phyloP scores from a whole-genome alignment of 2,113 vertebrate species.

The Albula glossodonta region DNA sequence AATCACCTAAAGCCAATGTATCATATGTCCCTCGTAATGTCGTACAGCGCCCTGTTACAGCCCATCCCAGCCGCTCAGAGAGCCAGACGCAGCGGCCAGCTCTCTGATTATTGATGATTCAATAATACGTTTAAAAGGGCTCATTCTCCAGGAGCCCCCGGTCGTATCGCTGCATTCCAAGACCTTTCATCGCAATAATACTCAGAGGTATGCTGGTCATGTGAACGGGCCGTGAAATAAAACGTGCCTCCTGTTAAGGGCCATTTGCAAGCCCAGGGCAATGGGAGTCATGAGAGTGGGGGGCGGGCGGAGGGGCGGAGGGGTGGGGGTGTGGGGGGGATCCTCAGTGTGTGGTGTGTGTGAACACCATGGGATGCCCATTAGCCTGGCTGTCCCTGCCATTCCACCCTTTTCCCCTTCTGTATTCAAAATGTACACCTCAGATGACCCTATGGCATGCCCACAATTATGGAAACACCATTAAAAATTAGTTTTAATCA shows the following conservation, averaged over 20 bases:
- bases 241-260: conserved; percentile 65
- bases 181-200: conserved; percentile 51
- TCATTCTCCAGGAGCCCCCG: conserved; percentile 13
- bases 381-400: conserved; percentile 14
- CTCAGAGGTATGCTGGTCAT: conserved; percentile 58
- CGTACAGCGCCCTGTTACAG: too few relatives aligned
- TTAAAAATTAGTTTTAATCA: too few relatives aligned
- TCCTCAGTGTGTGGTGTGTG: conserved; percentile 24
- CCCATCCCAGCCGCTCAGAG: too few relatives aligned
- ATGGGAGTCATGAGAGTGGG: conserved; percentile 59
- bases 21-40: too few relatives aligned
- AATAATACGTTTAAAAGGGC: conserved; percentile 38
- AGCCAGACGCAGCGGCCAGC: not conserved
- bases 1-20: too few relatives aligned
- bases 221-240: conserved; percentile 50
- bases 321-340: too few relatives aligned
- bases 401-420: not conserved
- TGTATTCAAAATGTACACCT: not conserved
- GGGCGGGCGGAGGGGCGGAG: not conserved
- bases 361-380: conserved; percentile 18
- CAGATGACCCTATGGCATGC: not conserved
- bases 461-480: too few relatives aligned
- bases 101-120: conserved; percentile 36
- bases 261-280: conserved; percentile 39
- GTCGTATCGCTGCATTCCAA: conserved; percentile 21